phyloP scores from a whole-genome alignment of 2,113 vertebrate species.

The Jaculus jaculus region DNA sequence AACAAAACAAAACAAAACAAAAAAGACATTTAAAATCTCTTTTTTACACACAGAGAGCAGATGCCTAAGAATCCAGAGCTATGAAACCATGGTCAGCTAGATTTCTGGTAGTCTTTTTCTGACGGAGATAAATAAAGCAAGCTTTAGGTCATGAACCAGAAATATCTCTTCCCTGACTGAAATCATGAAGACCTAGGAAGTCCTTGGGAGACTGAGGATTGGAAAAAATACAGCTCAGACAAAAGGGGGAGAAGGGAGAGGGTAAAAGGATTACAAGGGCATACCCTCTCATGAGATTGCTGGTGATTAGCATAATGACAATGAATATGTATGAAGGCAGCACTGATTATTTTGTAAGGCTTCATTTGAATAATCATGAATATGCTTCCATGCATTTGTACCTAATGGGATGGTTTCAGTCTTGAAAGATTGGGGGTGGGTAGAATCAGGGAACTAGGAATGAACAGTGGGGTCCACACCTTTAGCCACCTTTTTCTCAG shows the following conservation, averaged over 20 bases:
- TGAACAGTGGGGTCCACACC: neutral
- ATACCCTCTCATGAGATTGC: slow-evolving; percentile 61
- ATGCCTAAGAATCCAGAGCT: neutral
- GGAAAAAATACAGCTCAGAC: slow-evolving; percentile 19
- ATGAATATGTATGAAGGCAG: slow-evolving; percentile 78
- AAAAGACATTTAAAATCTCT: too few relatives aligned
- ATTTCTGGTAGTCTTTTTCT: neutral
- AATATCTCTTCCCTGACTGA: slow-evolving; percentile 28
- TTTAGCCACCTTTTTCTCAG: neutral
- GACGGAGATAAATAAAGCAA: neutral
- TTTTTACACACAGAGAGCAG: too few relatives aligned
- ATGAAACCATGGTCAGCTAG: neutral
- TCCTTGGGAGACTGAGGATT: neutral
- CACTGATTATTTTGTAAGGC: slow-evolving; percentile 48
- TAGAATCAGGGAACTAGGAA: neutral
- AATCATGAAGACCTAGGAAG: slow-evolving; percentile 24
- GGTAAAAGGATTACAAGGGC: slow-evolving; percentile 30
- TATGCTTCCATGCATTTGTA: slow-evolving; percentile 72
- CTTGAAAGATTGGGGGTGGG: slow-evolving; percentile 43
- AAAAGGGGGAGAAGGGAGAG: neutral
- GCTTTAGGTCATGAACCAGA: slow-evolving; percentile 48
- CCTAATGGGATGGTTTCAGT: slow-evolving; percentile 61
- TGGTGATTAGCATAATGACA: slow-evolving; percentile 58
- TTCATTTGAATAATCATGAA: slow-evolving; percentile 78
- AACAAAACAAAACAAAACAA: too few relatives aligned